Evolutionary conservation across 23 tunicate genomes (phyloP).

Genomic region (Ascidia mentula): DNA sequence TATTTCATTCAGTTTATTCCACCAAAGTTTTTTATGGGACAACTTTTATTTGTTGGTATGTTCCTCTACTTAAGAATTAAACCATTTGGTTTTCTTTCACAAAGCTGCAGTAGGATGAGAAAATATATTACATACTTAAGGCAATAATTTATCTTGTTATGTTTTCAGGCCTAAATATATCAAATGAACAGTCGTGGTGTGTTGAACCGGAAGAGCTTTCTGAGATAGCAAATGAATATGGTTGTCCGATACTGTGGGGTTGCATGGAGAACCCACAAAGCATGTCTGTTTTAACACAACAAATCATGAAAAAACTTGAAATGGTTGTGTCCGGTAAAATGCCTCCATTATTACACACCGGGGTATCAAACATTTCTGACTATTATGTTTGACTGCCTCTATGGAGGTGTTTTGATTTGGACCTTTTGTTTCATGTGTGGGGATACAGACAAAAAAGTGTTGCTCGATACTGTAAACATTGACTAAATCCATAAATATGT

Average conservation of each 20-base stretch:
- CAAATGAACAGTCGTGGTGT: conserved; percentile 25
- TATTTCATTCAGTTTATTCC: conserved; percentile 17
- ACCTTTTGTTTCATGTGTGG: too few relatives aligned
- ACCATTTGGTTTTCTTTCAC: too few relatives aligned
- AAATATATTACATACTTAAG: too few relatives aligned
- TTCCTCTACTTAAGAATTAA: too few relatives aligned
- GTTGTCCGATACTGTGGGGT: conserved; percentile 34
- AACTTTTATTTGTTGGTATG: conserved; percentile 35
- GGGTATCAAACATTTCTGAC: background rate
- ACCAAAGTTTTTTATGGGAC: conserved; percentile 22
- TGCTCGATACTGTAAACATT: too few relatives aligned
- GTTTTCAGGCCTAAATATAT: conserved; percentile 26
- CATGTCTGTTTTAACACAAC: background rate
- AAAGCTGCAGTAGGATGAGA: too few relatives aligned
- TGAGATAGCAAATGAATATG: conserved; percentile 23
- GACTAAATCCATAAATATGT: too few relatives aligned
- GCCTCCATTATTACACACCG: background rate
- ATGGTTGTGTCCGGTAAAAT: background rate
- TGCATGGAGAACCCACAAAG: background rate
- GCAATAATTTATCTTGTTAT: background rate
- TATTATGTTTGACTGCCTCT: too few relatives aligned
- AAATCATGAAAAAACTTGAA: conserved; percentile 26
- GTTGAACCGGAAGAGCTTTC: conserved; percentile 26
- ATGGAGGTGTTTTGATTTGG: too few relatives aligned
- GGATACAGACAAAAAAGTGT: too few relatives aligned